These are phyloP conservation scores for Lasioglossum marginatum DNA, from an alignment of 2,888 invertebrate genomes.

Conservation along the genomic window DNA sequence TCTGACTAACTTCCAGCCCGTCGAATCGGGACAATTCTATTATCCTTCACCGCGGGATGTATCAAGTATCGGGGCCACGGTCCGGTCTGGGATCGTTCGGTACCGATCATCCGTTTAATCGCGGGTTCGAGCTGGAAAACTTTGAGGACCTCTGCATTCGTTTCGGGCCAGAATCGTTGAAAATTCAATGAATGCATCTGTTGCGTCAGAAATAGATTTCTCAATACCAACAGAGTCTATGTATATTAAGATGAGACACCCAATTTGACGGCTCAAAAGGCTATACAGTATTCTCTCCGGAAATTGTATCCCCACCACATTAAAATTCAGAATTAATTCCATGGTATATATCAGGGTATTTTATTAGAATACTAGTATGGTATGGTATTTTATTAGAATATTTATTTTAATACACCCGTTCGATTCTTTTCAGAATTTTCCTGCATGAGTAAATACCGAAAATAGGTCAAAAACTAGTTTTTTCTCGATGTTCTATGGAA, in stretches of 20 bases:
- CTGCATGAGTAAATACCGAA: too few relatives aligned
- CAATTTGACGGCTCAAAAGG: neutral
- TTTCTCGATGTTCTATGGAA: too few relatives aligned
- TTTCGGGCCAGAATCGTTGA: neutral
- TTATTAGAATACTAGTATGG: too few relatives aligned
- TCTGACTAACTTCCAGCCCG: constrained; percentile 70
- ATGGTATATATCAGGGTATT: too few relatives aligned
- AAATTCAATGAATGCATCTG: neutral
- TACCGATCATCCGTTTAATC: constrained; percentile 50
- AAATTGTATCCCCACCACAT: too few relatives aligned
- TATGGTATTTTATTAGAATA: too few relatives aligned
- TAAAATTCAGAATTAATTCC: too few relatives aligned
- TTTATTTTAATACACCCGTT: too few relatives aligned
- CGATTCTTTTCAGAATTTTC: too few relatives aligned
- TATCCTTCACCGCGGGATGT: constrained; percentile 37
- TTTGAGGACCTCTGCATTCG: neutral
- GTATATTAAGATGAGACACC: neutral
- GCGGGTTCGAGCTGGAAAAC: neutral
- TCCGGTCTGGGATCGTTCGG: constrained; percentile 39
- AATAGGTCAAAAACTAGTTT: too few relatives aligned
- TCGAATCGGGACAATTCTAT: constrained; percentile 66
- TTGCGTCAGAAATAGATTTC: neutral
- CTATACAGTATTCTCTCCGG: neutral
- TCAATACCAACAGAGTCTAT: neutral
- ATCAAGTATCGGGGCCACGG: constrained; percentile 48